phyloP scores from a whole-genome alignment of 1,140 invertebrate genomes.

The Aphidius gifuensis region DNA sequence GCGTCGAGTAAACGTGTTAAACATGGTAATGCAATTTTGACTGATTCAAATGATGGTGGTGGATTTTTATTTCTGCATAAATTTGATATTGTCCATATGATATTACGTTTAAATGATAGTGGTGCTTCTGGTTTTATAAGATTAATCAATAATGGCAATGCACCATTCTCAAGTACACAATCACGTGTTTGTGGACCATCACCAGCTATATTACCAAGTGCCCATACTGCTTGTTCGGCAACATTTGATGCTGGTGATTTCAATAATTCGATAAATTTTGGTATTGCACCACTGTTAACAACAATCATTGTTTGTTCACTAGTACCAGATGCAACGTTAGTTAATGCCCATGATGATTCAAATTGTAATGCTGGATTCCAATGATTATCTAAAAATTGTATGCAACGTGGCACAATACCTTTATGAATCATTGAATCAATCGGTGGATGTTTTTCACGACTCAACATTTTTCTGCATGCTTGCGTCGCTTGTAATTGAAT shows the following conservation, averaged over 20 bases:
- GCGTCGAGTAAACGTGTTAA: constrained; percentile 75
- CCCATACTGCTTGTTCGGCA: constrained; percentile 96
- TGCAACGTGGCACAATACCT: constrained; percentile 83
- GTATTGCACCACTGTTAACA: constrained; percentile 81
- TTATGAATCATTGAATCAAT: constrained; percentile 85
- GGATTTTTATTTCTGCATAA: constrained; percentile 91
- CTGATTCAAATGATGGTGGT: constrained; percentile 70
- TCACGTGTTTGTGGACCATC: constrained; percentile 77
- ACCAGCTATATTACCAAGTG: constrained; percentile 95
- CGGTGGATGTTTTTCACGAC: constrained; percentile 88
- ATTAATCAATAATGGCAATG: constrained; percentile 65
- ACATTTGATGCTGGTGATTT: constrained; percentile 73
- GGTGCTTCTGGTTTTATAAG: constrained; percentile 63
- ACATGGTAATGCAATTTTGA: constrained; percentile 77
- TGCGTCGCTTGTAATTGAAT: constrained; percentile 68
- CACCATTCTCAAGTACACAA: constrained; percentile 65
- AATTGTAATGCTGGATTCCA: constrained; percentile 88
- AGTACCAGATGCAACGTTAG: constrained; percentile 96
- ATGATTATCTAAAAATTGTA: constrained; percentile 70
- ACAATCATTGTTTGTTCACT: constrained; percentile 86
- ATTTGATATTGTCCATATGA: constrained; percentile 91
- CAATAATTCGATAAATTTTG: constrained; percentile 77
- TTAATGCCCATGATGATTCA: constrained; percentile 96
- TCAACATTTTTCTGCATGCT: constrained; percentile 84
- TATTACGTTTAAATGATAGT: constrained; percentile 55